phyloP scores from a whole-genome alignment of 2,888 invertebrate genomes.

The Polydesmus complanatus region DNA sequence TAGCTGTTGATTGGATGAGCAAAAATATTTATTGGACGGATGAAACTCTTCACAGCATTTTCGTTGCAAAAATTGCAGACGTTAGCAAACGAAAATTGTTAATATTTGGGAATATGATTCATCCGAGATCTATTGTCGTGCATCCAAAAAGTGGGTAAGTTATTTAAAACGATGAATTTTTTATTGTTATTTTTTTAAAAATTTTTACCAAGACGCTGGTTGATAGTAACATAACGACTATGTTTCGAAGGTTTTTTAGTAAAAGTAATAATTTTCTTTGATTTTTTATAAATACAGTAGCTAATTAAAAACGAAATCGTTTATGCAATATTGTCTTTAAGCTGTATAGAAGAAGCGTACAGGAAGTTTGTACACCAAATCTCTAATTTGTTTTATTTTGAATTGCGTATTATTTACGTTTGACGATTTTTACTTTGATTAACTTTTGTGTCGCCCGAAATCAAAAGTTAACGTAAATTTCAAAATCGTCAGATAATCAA shows the following conservation, averaged over 20 bases:
- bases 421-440: too few relatives aligned
- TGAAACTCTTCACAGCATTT: conserved; percentile 50
- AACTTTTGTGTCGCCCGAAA: too few relatives aligned
- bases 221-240: too few relatives aligned
- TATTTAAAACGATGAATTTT: neutral
- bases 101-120: conserved; percentile 40
- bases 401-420: too few relatives aligned
- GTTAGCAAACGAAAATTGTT: conserved; percentile 43
- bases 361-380: too few relatives aligned
- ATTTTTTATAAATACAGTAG: too few relatives aligned
- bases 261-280: too few relatives aligned
- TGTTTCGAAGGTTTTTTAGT: too few relatives aligned
- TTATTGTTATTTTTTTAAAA: neutral
- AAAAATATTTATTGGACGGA: conserved; percentile 74
- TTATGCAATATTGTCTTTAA: too few relatives aligned
- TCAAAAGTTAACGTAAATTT: neutral
- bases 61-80: conserved; percentile 50
- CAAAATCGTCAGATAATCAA: neutral
- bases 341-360: too few relatives aligned
- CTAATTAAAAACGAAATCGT: too few relatives aligned
- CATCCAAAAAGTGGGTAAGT: conserved; percentile 50
- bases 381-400: too few relatives aligned
- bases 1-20: conserved; percentile 74
- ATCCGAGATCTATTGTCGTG: conserved; percentile 53
- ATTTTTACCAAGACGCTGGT: neutral